phyloP scores from a whole-genome alignment of 1,140 invertebrate species.

The Araneus ventricosus region DNA sequence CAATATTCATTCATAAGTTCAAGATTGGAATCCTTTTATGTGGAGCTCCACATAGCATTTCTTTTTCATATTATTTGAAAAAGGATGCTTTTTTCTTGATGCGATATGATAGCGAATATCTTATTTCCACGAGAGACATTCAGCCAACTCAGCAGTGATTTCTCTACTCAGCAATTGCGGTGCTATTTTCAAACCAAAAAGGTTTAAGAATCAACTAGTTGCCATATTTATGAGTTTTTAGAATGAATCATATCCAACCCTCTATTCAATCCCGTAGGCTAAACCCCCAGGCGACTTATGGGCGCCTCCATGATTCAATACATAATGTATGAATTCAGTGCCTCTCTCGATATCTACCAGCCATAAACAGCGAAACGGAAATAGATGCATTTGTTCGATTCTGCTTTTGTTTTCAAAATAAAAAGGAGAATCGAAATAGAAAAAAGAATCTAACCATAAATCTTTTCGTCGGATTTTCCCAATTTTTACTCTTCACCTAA shows the following conservation, averaged over 20 bases:
- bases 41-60: too few species aligned
- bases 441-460: background rate
- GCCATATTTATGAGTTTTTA: constrained; percentile 31
- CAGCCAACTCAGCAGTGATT: background rate
- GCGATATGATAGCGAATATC: background rate
- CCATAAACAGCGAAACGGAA: constrained; percentile 9
- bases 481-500: constrained; percentile 25
- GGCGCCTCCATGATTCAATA: constrained; percentile 9
- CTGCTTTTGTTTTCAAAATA: constrained; percentile 31
- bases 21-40: too few species aligned
- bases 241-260: constrained; percentile 30
- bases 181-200: background rate
- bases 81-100: background rate
- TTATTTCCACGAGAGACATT: background rate
- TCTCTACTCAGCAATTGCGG: background rate
- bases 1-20: too few species aligned
- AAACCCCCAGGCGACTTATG: background rate
- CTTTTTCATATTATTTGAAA: too few species aligned
- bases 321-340: constrained; percentile 30
- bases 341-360: background rate
- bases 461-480: constrained; percentile 33
- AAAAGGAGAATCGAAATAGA: background rate
- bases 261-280: constrained; percentile 15
- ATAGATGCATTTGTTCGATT: constrained; percentile 36
- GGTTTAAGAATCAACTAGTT: constrained; percentile 28